Conservation (phyloP, 1,140 invertebrate species). For the Drosophila lacertosa region DNA sequence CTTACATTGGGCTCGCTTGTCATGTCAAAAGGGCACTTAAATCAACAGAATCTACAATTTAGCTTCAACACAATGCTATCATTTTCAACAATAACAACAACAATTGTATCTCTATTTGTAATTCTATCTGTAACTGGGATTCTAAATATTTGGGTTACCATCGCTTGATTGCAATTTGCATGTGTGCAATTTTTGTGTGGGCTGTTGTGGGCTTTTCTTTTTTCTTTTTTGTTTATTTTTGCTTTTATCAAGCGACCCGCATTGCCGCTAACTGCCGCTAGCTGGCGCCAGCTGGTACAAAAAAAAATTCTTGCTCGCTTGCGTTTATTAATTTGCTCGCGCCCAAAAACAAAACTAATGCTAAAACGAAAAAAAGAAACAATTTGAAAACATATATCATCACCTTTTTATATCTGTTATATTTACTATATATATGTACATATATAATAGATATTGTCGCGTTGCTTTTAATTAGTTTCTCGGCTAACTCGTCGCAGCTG, state of each 20-base stretch:
- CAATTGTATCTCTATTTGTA: constrained; percentile 13
- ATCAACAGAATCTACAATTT: constrained; percentile 29
- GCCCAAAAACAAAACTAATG: constrained; percentile 1
- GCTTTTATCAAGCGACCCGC: neutral
- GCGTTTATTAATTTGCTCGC: neutral
- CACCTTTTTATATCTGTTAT: neutral
- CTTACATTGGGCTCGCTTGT: constrained; percentile 19
- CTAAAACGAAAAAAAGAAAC: neutral
- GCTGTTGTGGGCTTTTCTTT: constrained; percentile 7
- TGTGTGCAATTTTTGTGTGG: constrained; percentile 31
- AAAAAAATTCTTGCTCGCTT: too few species aligned
- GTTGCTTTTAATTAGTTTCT: constrained; percentile 45
- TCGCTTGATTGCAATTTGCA: constrained; percentile 61
- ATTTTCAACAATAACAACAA: neutral
- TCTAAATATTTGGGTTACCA: constrained; percentile 56
- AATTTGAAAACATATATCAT: constrained; percentile 3
- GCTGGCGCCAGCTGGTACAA: constrained; percentile 23
- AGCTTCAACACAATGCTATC: constrained; percentile 2
- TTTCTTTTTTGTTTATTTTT: neutral
- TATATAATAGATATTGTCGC: constrained; percentile 17
- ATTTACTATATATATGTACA: neutral
- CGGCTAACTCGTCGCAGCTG: constrained; percentile 9
- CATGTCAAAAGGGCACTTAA: constrained; percentile 46
- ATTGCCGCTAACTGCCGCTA: constrained; percentile 2
- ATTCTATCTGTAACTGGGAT: constrained; percentile 8